These are phyloP conservation scores for Limnephilus lunatus DNA, from an alignment of 2,888 invertebrate genomes.

Conservation along the genomic window DNA sequence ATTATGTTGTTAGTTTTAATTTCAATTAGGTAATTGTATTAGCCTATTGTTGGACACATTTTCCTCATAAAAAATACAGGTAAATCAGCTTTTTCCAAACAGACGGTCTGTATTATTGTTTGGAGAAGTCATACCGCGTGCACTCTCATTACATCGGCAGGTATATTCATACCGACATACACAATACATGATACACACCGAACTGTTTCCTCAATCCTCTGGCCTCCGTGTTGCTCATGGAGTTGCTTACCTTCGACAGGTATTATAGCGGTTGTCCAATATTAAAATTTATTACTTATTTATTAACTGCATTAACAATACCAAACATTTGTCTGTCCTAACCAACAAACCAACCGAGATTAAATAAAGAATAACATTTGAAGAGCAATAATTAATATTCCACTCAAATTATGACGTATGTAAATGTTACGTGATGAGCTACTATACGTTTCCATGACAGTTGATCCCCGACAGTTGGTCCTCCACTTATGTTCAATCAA, in stretches of 20 bases:
- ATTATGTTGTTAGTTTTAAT: no score
- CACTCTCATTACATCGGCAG: constrained; percentile 8
- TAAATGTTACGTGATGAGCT: no score
- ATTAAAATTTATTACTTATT: neutral
- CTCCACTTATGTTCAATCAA: no score
- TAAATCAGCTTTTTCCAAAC: neutral
- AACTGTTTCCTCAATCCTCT: neutral
- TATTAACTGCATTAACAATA: neutral
- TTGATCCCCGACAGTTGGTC: no score
- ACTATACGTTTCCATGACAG: no score
- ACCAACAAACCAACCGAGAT: neutral
- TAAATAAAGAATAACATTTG: neutral
- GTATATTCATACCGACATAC: neutral
- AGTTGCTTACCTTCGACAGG: neutral
- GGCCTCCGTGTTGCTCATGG: neutral
- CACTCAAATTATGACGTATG: neutral
- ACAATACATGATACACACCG: neutral
- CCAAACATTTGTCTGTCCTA: neutral
- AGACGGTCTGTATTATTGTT: constrained; percentile 8
- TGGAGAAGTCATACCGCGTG: constrained; percentile 6
- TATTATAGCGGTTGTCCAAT: neutral
- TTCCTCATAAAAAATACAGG: neutral
- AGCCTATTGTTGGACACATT: neutral
- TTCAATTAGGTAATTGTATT: neutral
- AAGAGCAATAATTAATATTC: neutral